phyloP scores from a whole-genome alignment of 2,113 vertebrate species.

The Chlamydotis undulata region DNA sequence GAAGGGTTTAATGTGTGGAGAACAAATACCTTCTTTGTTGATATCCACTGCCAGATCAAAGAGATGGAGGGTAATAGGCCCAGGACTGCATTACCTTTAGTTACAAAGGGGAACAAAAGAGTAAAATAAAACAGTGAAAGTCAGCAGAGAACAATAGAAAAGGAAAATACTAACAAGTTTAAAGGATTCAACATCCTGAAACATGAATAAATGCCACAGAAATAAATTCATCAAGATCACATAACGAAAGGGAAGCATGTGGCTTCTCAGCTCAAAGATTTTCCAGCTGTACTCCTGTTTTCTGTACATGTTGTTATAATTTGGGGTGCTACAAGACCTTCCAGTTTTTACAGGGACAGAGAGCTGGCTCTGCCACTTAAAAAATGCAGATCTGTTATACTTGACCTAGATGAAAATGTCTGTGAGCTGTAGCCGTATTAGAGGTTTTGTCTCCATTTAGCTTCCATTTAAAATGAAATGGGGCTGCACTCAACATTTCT shows the following conservation, averaged over 20 bases:
- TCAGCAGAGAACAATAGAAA: conserved; percentile 18
- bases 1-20: conserved; percentile 61
- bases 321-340: background rate
- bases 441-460: conserved; percentile 32
- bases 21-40: conserved; percentile 70
- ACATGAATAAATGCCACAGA: conserved; percentile 32
- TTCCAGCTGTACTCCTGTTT: background rate
- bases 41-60: conserved; percentile 60
- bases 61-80: conserved; percentile 32
- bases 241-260: conserved; percentile 14
- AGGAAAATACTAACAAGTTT: conserved; percentile 56
- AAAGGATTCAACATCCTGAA: background rate
- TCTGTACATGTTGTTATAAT: background rate
- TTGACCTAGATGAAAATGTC: conserved; percentile 45
- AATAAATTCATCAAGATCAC: conserved; percentile 42
- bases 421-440: background rate
- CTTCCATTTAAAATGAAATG: conserved; percentile 18
- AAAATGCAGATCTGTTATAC: conserved; percentile 27
- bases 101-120: background rate
- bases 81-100: conserved; percentile 25
- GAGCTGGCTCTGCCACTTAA: background rate
- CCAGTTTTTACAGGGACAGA: background rate
- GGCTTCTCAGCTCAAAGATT: background rate
- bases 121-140: conserved; percentile 47
- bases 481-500: background rate